These are phyloP conservation scores for Pempheris klunzingeri DNA, from an alignment of 2,797 vertebrate species.

Conservation along the genomic window DNA sequence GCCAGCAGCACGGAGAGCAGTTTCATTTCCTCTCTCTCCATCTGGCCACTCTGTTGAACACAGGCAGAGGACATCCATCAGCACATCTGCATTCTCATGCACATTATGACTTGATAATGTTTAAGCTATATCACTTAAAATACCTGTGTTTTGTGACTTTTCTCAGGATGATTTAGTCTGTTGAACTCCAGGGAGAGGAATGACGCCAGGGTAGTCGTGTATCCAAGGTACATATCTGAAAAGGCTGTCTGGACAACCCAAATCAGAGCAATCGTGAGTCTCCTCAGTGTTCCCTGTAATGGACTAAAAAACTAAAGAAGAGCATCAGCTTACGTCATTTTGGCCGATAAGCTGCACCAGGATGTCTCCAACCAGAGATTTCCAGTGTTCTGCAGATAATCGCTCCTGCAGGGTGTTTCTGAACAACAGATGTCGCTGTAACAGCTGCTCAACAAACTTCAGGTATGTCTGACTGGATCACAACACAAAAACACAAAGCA, in stretches of 20 bases:
- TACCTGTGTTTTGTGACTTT: slow-evolving; percentile 73
- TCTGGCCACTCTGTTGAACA: slow-evolving; percentile 60
- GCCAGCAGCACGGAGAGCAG: slow-evolving; percentile 82
- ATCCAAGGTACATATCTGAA: slow-evolving; percentile 83
- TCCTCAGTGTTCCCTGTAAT: rapidly evolving
- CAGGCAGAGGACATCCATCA: background rate
- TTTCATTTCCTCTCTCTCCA: slow-evolving; percentile 78
- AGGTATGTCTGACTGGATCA: slow-evolving; percentile 76
- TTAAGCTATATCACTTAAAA: rapidly evolving
- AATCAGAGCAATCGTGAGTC: background rate
- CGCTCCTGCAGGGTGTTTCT: slow-evolving; percentile 85
- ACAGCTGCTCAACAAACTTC: slow-evolving; percentile 82
- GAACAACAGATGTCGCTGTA: slow-evolving; percentile 85
- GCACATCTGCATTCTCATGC: background rate
- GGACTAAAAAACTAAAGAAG: background rate
- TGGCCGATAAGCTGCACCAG: slow-evolving; percentile 85
- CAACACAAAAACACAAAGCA: background rate
- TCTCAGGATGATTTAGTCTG: slow-evolving; percentile 61
- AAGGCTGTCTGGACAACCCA: slow-evolving; percentile 77
- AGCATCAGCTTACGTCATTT: slow-evolving; percentile 75
- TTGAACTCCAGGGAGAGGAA: slow-evolving; percentile 82
- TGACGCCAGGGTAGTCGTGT: slow-evolving; percentile 76
- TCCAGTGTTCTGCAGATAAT: slow-evolving; percentile 80
- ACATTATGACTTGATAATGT: rapidly evolving
- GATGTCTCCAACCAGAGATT: slow-evolving; percentile 83